These are phyloP conservation scores for Hoplostethus mediterraneus DNA, from an alignment of 2,797 vertebrate genomes.

Conservation along the genomic window DNA sequence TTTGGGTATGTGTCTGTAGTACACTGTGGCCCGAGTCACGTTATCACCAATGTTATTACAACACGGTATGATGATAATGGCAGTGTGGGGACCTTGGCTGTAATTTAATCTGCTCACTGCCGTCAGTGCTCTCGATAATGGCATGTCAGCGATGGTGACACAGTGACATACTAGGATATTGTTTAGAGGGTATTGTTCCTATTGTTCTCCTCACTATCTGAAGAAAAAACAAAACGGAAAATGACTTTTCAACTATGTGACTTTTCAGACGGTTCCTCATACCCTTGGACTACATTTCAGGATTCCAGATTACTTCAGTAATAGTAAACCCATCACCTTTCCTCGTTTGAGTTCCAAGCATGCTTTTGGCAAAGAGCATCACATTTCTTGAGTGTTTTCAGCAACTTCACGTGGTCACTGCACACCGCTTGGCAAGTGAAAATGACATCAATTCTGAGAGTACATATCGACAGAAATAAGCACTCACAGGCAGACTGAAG, in stretches of 20 bases:
- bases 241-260: not conserved
- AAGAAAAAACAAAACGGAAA: not conserved
- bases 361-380: constrained; percentile 70
- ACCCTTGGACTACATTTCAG: not conserved
- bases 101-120: constrained; percentile 19
- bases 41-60: constrained; percentile 14
- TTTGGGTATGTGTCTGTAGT: constrained; percentile 11
- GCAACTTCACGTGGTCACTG: constrained; percentile 31
- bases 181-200: not conserved
- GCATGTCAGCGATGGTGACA: constrained; percentile 11
- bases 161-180: not conserved
- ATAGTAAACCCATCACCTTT: constrained; percentile 58
- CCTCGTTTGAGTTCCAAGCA: constrained; percentile 58
- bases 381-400: constrained; percentile 57
- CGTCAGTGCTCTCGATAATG: constrained; percentile 11
- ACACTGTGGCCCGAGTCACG: constrained; percentile 2
- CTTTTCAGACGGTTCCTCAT: not conserved
- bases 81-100: constrained; percentile 1
- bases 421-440: constrained; percentile 16
- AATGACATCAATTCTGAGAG: constrained; percentile 24
- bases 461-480: constrained; percentile 17
- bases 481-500: not conserved
- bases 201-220: constrained; percentile 17
- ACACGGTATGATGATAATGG: constrained; percentile 29
- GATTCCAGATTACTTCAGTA: constrained; percentile 18